phyloP scores from a whole-genome alignment of 2,888 invertebrate genomes.

The Microctonus hyperodae region DNA sequence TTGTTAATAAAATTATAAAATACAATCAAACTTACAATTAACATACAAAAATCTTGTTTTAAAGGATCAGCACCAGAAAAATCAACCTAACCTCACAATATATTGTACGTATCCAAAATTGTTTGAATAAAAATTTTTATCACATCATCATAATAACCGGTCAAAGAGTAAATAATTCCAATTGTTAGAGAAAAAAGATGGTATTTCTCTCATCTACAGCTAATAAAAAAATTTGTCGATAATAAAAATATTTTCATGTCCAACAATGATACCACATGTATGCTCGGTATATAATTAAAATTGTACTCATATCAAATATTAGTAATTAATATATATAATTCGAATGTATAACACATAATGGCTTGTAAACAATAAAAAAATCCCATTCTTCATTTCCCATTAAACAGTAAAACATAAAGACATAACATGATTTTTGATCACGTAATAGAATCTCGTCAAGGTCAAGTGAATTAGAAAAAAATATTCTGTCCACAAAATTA shows the following conservation, averaged over 20 bases:
- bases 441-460: no score
- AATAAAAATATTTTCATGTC: background rate
- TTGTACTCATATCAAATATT: no score
- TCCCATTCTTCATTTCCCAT: no score
- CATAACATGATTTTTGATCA: no score
- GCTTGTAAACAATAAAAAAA: no score
- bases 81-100: background rate
- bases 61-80: background rate
- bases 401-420: no score
- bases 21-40: constrained; percentile 27
- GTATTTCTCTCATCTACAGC: background rate
- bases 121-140: background rate
- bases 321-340: no score
- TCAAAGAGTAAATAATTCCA: background rate
- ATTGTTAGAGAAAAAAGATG: background rate
- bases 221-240: background rate
- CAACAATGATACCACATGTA: background rate
- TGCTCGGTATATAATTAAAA: no score
- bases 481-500: no score
- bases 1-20: background rate
- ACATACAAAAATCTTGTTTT: background rate
- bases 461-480: no score
- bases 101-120: background rate
- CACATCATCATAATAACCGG: background rate
- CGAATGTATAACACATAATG: no score